Percentiles rank a stretch among this genome's conserved stretches.
Conservation (phyloP, 2,888 invertebrate genomes). For the Lobophora halterata region DNA sequence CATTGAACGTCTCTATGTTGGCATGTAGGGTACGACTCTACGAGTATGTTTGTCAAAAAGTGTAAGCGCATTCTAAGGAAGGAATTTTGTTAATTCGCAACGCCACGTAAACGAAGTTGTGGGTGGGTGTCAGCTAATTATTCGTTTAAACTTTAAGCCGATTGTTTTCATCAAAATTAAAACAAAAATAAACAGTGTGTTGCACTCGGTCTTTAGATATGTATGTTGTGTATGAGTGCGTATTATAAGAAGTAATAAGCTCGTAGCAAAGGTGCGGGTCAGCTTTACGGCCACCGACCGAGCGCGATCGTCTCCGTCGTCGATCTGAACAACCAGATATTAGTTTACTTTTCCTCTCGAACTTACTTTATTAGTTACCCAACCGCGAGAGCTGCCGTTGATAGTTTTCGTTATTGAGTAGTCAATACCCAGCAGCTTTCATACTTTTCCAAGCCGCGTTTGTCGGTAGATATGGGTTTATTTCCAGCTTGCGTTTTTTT, state of each 20-base stretch:
- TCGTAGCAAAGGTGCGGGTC: constrained; percentile 57
- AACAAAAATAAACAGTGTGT: constrained; percentile 43
- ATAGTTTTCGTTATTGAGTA: constrained; percentile 75
- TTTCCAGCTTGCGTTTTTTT: background rate
- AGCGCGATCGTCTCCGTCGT: constrained; percentile 44
- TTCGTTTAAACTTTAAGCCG: background rate
- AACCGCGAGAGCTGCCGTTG: constrained; percentile 62
- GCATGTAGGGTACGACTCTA: no score
- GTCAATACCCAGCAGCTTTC: constrained; percentile 46
- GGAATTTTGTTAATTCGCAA: background rate
- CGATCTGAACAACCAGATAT: constrained; percentile 72
- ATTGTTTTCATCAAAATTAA: constrained; percentile 23
- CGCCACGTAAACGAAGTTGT: no score
- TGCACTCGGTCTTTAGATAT: constrained; percentile 51
- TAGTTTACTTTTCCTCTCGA: constrained; percentile 81
- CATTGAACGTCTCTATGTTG: no score
- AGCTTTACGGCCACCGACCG: constrained; percentile 30
- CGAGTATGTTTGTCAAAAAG: no score
- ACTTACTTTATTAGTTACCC: constrained; percentile 79
- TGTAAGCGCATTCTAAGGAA: background rate
- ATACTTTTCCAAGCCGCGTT: constrained; percentile 7
- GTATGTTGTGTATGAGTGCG: no score
- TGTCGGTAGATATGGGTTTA: constrained; percentile 4
- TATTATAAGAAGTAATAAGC: constrained; percentile 77
- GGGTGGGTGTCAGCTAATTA: no score